Base-by-base conservation (phyloP, 53 echinoderm and acorn worm genomes). In the Astropecten irregularis region DNA sequence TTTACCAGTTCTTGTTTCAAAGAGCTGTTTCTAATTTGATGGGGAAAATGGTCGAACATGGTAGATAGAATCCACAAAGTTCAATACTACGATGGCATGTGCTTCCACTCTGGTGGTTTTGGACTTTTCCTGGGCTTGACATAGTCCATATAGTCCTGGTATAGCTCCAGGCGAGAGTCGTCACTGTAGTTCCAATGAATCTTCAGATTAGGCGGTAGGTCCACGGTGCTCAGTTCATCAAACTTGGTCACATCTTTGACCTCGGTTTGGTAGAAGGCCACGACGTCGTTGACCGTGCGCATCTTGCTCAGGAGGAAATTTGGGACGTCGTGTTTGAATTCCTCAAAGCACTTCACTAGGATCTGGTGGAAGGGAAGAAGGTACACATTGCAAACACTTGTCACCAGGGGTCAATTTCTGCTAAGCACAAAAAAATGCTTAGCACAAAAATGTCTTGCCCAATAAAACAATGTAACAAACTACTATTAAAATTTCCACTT, bases 151-250 rank as follows among this genome's bases (percentile, higher is more conserved):
- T 91, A 88, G 22, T 96, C 96, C 58, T 93, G 83, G 40, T 93
- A 92, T 3, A 96, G 68, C 71, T 96, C 96, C 39, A 96, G 71
- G 29, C 89, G 85, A 2, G 93, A 91, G 47, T 96, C 96, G 27
- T 96, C 93, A 40, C 81, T 62, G 79, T 94, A 99, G 71, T 99
- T 84, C 99, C 99, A 99, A 58, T 95, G 90, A 36, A 99, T 99
- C 50, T 87, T 92, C 15, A 99, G 89, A 72, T 99, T 99, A 32
- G 70, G 66, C 14, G 99, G 99, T 21, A 99, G 83, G 14, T 94
- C 87, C 27, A 81, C 46, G 3, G 87, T 68, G 49, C 92, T 90
- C 19, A 99, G 84, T 82, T 99, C 94, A 71, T 90, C 94, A 66
- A 92, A 99, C 38, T 55, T 76, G 10, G 92, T 86, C 28, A 90